Evolutionary conservation across 2,113 vertebrate genomes (phyloP).

Genomic region (Zeus faber): DNA sequence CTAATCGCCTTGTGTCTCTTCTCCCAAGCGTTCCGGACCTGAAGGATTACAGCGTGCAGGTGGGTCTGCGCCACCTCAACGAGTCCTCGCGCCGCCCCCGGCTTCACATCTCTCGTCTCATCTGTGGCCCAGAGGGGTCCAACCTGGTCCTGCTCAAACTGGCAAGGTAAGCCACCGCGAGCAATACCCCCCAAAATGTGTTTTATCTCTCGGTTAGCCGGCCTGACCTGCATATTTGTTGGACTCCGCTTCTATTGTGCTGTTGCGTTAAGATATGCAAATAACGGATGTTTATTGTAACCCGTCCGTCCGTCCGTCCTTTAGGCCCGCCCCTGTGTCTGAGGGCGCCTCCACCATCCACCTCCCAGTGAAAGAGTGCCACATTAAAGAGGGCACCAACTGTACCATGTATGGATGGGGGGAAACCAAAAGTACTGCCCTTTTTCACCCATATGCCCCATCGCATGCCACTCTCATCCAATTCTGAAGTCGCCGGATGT

Average conservation of each 20-base stretch:
- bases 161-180: slow-evolving; percentile 72
- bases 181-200: no score
- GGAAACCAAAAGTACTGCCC: slow-evolving; percentile 89
- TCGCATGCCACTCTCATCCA: not conserved
- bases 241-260: no score
- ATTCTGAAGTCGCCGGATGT: no score
- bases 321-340: slow-evolving; percentile 85
- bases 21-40: slow-evolving; percentile 85
- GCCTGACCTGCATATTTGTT: no score
- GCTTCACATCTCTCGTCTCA: slow-evolving; percentile 84
- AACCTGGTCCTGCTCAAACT: slow-evolving; percentile 91
- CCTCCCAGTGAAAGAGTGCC: slow-evolving; percentile 90
- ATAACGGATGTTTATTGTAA: slow-evolving; percentile 21
- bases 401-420: slow-evolving; percentile 98
- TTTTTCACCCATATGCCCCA: slow-evolving; percentile 17
- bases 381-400: slow-evolving; percentile 85
- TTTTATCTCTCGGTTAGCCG: no score
- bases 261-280: slow-evolving; percentile 10
- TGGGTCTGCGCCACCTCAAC: slow-evolving; percentile 87
- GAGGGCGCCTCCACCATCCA: slow-evolving; percentile 87
- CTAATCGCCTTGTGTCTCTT: slow-evolving; percentile 16
- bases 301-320: slow-evolving; percentile 10
- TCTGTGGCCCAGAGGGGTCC: slow-evolving; percentile 90
- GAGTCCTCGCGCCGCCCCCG: slow-evolving; percentile 77
- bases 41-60: slow-evolving; percentile 88